Base-by-base conservation (phyloP, 2,113 vertebrate species). In the Nansenia antarctica region DNA sequence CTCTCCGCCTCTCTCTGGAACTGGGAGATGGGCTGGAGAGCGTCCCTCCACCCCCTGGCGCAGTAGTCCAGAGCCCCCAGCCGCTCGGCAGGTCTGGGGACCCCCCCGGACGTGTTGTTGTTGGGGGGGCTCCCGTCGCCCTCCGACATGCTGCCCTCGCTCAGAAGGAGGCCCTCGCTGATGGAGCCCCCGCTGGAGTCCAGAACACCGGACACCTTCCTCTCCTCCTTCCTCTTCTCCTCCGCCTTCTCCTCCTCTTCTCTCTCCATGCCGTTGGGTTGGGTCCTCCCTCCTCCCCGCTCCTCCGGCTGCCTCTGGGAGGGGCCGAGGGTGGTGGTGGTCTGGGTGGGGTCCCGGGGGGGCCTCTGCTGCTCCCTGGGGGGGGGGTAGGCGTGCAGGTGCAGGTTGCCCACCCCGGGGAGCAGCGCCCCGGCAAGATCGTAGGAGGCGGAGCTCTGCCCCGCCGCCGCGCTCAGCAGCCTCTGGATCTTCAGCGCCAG, bases 1-100 rank as follows among this genome's bases (percentile, higher is more conserved):
- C 85, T 94, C 45, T 93, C 94, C 22, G 95, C 94, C 79, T 97
- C 96, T 69, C 87, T 96, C 89, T 94, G 94, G 84, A 99, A 96
- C 49, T 94, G 93, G 59, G 92, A 83, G 74, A 98, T 88, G 5
- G 93, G 90, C 26, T 94, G 92, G 74, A 85, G 84, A 71, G 87
- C 70, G 53, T 80, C 91, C 80, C 79, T 89, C 65, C 94, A 92
- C 52, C 67, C 82, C 3, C n/a, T n/a, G n/a, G 78, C 39, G 60
- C 90, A 92, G 76, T 91, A 93, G 69, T 94, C 92, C 30, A 76
- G 86, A 59, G 89, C 89, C 63, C 89, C 91, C 54, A 94, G 77
- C 0, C 69, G 69, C 67, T 90, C 91, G 8, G 88, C 54, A 61
- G 87, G 76, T 65, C 83, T 90, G 58, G 89, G 64, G 2, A 78